phyloP scores from a whole-genome alignment of 2,888 invertebrate species.

The Nomada fabriciana region DNA sequence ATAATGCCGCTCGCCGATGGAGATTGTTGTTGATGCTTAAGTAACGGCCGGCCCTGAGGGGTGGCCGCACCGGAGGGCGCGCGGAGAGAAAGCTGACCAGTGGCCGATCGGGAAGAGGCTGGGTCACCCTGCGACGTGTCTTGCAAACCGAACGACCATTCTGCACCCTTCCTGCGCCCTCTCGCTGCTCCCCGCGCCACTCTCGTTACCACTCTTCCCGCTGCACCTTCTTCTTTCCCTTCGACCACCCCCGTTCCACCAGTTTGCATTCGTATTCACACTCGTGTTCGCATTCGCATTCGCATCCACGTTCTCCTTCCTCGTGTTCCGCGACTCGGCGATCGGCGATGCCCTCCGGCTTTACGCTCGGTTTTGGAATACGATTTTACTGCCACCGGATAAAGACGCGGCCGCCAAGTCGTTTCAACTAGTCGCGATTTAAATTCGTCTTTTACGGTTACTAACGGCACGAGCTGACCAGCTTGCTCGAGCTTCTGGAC shows the following conservation, averaged over 20 bases:
- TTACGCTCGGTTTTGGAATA: constrained; percentile 71
- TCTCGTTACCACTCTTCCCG: background rate
- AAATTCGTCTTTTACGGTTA: constrained; percentile 43
- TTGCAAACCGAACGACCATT: constrained; percentile 80
- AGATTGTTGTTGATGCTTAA: constrained; percentile 84
- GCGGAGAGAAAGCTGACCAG: constrained; percentile 65
- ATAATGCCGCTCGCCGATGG: constrained; percentile 81
- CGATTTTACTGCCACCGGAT: constrained; percentile 70
- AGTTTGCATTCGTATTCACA: constrained; percentile 27
- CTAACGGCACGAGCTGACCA: constrained; percentile 1
- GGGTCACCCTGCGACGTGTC: constrained; percentile 80
- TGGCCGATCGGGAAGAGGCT: constrained; percentile 62
- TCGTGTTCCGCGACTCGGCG: constrained; percentile 26
- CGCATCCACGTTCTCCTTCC: constrained; percentile 23
- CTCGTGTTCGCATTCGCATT: constrained; percentile 18
- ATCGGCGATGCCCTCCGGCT: constrained; percentile 48
- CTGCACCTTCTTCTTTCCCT: background rate
- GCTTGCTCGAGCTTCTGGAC: background rate
- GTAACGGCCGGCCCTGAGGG: constrained; percentile 80
- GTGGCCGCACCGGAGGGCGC: constrained; percentile 63
- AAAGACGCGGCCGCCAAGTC: constrained; percentile 62
- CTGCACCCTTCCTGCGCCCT: constrained; percentile 46
- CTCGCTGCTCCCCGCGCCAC: background rate
- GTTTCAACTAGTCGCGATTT: constrained; percentile 53
- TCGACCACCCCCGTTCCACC: background rate